Conservation (phyloP, 2,888 invertebrate species). For the Catocala fraxini region DNA sequence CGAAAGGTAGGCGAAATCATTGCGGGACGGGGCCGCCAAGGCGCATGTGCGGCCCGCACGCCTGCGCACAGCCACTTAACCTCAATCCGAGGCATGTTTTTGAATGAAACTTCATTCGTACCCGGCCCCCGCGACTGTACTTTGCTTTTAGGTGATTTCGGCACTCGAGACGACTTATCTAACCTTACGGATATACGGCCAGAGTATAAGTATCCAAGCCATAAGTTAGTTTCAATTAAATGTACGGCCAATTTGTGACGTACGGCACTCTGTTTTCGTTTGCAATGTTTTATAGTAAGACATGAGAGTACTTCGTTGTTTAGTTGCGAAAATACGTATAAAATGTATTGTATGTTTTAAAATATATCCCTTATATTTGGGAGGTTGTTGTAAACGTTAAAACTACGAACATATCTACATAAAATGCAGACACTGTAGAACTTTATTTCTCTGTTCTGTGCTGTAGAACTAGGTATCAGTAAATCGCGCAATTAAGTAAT, state of each 20-base stretch:
- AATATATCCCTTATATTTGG: too few species aligned
- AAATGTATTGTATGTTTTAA: too few species aligned
- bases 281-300: background rate
- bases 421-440: too few species aligned
- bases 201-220: slow-evolving; percentile 28
- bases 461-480: too few species aligned
- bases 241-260: background rate
- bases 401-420: too few species aligned
- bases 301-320: too few species aligned
- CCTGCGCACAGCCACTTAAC: slow-evolving; percentile 82
- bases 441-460: too few species aligned
- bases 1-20: slow-evolving; percentile 82
- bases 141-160: slow-evolving; percentile 73
- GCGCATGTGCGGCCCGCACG: slow-evolving; percentile 76
- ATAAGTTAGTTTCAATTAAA: slow-evolving; percentile 33
- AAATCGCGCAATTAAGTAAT: too few species aligned
- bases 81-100: slow-evolving; percentile 85
- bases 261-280: background rate
- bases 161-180: slow-evolving; percentile 61
- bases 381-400: too few species aligned
- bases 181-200: slow-evolving; percentile 48
- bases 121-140: slow-evolving; percentile 72
- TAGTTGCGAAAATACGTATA: too few species aligned
- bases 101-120: slow-evolving; percentile 83
- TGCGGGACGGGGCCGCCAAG: slow-evolving; percentile 60